Conservation (phyloP, 2,113 vertebrate species). For the Pampusana beccarii region DNA sequence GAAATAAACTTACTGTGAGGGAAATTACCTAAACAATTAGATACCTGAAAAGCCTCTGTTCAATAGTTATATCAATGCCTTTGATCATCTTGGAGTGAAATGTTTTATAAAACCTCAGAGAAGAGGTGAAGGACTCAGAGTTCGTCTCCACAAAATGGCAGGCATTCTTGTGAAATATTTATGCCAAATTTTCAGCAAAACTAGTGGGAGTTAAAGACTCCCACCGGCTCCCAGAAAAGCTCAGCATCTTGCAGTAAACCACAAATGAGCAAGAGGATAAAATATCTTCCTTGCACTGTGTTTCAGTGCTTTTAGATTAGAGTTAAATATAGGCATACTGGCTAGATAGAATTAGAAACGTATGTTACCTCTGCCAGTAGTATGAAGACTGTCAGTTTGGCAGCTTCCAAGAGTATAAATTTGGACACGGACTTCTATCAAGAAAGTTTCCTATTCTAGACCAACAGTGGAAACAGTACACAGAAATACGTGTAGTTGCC, state of each 20-base stretch:
- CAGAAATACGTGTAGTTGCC: not conserved
- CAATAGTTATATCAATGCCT: not conserved
- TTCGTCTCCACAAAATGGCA: not conserved
- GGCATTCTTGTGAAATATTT: constrained; percentile 3
- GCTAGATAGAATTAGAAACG: constrained; percentile 2
- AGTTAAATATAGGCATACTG: constrained; percentile 32
- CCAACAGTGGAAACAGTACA: constrained; percentile 6
- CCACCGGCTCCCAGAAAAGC: constrained; percentile 9
- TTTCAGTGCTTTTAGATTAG: not conserved
- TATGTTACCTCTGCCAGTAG: constrained; percentile 34
- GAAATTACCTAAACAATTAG: not conserved
- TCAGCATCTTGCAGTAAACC: constrained; percentile 35
- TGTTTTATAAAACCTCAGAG: not conserved
- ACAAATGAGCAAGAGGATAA: constrained; percentile 50
- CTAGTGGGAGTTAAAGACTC: constrained; percentile 8
- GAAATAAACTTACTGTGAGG: not conserved
- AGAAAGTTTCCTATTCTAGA: constrained; percentile 34
- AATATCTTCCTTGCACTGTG: not conserved
- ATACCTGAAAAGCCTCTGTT: not conserved
- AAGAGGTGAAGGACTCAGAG: not conserved
- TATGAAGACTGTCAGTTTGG: constrained; percentile 33
- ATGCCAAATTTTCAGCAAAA: not conserved
- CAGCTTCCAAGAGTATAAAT: constrained; percentile 28
- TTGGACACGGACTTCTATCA: constrained; percentile 19
- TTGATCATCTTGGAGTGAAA: not conserved